Conservation (phyloP, 2,113 vertebrate genomes). For the Phalacrocorax carbo region DNA sequence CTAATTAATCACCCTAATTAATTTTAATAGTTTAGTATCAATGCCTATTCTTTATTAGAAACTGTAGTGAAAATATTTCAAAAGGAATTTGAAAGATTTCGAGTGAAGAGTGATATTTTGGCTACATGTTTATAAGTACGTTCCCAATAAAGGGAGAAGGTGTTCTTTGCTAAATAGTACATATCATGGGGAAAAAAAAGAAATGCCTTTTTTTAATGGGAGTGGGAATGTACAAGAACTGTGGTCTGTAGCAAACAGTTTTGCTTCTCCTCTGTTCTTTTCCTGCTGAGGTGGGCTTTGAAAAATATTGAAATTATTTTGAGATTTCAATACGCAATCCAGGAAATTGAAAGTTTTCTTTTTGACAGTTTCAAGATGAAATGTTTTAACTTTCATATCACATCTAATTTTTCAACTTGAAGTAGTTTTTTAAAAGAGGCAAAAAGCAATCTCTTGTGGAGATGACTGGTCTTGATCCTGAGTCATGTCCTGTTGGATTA, state of each 20-base stretch:
- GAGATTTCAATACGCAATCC: conserved; percentile 40
- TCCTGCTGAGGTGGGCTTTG: background rate
- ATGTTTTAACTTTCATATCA: conserved; percentile 16
- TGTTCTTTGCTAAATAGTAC: background rate
- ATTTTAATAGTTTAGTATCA: background rate
- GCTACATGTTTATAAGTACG: background rate
- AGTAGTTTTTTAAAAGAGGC: background rate
- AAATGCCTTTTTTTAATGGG: background rate
- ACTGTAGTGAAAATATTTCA: background rate
- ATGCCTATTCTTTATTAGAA: background rate
- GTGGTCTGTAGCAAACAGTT: background rate
- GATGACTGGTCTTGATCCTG: background rate
- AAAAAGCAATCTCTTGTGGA: background rate
- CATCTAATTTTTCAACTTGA: conserved; percentile 42
- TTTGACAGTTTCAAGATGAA: conserved; percentile 34
- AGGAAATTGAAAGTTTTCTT: conserved; percentile 38
- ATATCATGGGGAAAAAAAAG: background rate
- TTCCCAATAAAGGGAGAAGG: background rate
- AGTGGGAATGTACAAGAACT: background rate
- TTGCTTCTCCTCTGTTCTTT: background rate
- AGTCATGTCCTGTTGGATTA: background rate
- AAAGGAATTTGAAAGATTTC: background rate
- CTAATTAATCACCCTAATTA: background rate
- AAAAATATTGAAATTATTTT: background rate
- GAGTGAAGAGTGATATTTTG: background rate